Base-by-base conservation (phyloP, 2,888 invertebrate genomes). In the Coleophora flavipennella region DNA sequence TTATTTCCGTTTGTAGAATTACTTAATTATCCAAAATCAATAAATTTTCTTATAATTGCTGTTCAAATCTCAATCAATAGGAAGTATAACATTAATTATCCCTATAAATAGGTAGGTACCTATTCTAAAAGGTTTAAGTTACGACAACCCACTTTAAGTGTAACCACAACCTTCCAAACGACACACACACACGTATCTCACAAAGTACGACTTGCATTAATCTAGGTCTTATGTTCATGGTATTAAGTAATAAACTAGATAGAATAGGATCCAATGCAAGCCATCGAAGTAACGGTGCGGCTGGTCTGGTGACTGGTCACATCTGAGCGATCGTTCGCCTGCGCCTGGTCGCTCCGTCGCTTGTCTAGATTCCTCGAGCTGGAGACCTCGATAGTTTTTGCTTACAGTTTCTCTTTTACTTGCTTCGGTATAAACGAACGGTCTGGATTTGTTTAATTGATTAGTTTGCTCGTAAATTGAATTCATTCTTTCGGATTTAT, bases 361-460 rank as follows among this genome's bases (percentile, higher is more conserved):
- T 44, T 39, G 58, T 66, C 66, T 67, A 63, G 67, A 68, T 68
- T 67, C 67, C 67, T 60, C 59, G 60, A 58, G 62, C 57, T 62
- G 60, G 46, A 57, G 63, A 60, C 71, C 67, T 62, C 67, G 55
- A 67, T 73, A 64, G 52, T 72, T 75, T 75, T 75, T 75, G 57
- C 60, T 28, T 11, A 45, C 43, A 62, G 66, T 74, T 75, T 75
- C 75, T 75, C 74, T 73, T 72, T 68, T 67, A 67, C 50, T 50
- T 51, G 33, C 33, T 38, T 33, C 20, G 20, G 20, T 28, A 34
- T 20, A 13, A 26, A 11, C 9, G 31, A 9, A 31, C 34, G 28
- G 14, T 13, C 27, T 38, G 28, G 8, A 20, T 34, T n/a, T 10
- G 29, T 20, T 11, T 38, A 38, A 38, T 36, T 36, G 36, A 35